These are phyloP conservation scores for Stratiomys singularior DNA, from an alignment of 2,888 invertebrate species.

Conservation along the genomic window DNA sequence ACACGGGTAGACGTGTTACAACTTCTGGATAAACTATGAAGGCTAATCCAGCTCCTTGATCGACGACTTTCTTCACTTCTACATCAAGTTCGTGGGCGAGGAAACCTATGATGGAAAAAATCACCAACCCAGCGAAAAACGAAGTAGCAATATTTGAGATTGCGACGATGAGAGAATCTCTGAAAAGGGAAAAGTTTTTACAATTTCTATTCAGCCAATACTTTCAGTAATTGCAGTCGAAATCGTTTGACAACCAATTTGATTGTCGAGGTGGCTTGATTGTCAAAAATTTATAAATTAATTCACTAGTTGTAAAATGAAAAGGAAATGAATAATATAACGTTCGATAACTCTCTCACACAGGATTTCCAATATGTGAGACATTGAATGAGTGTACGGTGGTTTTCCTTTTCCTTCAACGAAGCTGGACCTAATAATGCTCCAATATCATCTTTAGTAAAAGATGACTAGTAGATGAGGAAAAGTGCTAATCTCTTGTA, in stretches of 20 bases:
- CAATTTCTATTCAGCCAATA: neutral
- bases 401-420: no score
- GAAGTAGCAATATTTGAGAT: conserved; percentile 82
- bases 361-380: no score
- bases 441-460: no score
- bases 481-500: no score
- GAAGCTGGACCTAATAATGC: no score
- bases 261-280: no score
- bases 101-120: conserved; percentile 85
- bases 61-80: conserved; percentile 77
- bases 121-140: conserved; percentile 82
- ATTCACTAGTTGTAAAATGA: no score
- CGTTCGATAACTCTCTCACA: no score
- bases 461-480: no score
- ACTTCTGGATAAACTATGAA: conserved; percentile 90
- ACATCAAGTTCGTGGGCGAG: conserved; percentile 80
- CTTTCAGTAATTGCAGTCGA: neutral
- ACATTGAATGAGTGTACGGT: no score
- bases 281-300: no score
- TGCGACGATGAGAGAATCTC: conserved; percentile 80
- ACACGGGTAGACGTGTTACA: conserved; percentile 79
- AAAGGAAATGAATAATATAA: no score
- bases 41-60: conserved; percentile 80
- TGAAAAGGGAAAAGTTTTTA: conserved; percentile 59
- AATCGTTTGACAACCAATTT: neutral